Base-by-base conservation (phyloP, 64 coral and sea anemone genomes). In the Acropora tenuis region DNA sequence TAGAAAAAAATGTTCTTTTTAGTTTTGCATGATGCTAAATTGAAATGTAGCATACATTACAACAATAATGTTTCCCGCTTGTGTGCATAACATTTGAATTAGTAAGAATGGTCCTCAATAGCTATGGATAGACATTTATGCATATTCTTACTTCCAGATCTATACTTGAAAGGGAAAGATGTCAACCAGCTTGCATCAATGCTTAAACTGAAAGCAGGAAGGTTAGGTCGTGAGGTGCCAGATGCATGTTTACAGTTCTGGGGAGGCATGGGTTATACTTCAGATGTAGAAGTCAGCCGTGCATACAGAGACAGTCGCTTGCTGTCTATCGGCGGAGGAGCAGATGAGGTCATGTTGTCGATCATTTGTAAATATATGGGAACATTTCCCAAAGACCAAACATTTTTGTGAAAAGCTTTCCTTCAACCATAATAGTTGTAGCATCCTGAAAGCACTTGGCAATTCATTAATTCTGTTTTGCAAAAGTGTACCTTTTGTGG, bases 181-280 rank as follows among this genome's bases (percentile, higher is more conserved):
- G 93, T 92, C 18, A 98, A 98, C 75, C 79, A 93, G 47, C 86
- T 98, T 59, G 96, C 96, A 7, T 95, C 93, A 41, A 98, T 98
- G 96, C 71, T 93, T n/a, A 98, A 98, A 57, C 80, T 98, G 18
- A 98, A 98, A 65, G 96, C 88, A 20, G 96, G 96, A 16, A 91
- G 96, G 2, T 67, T 98, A 48, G 96, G 86, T 16, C 88, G 96
- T 50, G 96, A 98, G 79, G 90, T 98, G n/a, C 76, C 96, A 41
- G 96, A 98, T 50, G 89, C 96, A 2, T 98, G 96, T 69, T 76
- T 98, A 30, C 96, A 98, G 93, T 98, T 95, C 83, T 98, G 96
- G 96, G 96, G 96, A 84, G 96, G 96, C 67, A 98, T 98, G 96
- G 96, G 96, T 49, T 98, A 88, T 67, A 98, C 93, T 63, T 72